These are phyloP conservation scores for Micoletzkya japonica DNA, from an alignment of 2,888 invertebrate species.

Conservation along the genomic window DNA sequence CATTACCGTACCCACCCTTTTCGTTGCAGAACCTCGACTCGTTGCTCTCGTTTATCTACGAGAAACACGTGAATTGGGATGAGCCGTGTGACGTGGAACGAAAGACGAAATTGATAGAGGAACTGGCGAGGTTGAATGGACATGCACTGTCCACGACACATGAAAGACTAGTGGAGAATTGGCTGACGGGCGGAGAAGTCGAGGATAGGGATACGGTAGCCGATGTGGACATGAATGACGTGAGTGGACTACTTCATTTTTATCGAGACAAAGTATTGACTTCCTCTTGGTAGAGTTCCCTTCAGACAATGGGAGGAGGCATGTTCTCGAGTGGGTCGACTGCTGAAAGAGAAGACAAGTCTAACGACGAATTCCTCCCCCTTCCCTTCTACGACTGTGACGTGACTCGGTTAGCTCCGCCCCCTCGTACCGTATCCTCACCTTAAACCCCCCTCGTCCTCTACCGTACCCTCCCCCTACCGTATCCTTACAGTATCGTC, in stretches of 20 bases:
- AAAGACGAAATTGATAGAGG: constrained; percentile 13
- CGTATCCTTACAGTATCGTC: constrained; percentile 1
- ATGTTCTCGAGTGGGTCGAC: background rate
- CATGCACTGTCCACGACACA: background rate
- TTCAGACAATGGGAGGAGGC: constrained; percentile 22
- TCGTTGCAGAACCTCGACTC: background rate
- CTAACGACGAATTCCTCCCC: constrained; percentile 1
- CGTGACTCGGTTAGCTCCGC: constrained; percentile 1
- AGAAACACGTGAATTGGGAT: constrained; percentile 14
- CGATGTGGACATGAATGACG: constrained; percentile 26
- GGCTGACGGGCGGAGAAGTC: constrained; percentile 21
- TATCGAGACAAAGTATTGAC: too few species aligned
- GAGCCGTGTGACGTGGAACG: constrained; percentile 18
- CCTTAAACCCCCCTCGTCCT: background rate
- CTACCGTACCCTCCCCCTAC: background rate
- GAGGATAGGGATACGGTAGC: background rate
- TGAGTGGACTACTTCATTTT: background rate
- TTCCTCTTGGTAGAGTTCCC: too few species aligned
- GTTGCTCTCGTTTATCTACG: constrained; percentile 17
- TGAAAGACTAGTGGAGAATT: background rate
- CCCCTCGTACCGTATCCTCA: background rate
- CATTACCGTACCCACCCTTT: background rate
- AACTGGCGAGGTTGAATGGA: constrained; percentile 1
- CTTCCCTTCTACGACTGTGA: constrained; percentile 16
- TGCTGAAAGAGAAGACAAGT: background rate